Conservation (phyloP, 1,140 invertebrate genomes). For the Dendrolimus kikuchii region DNA sequence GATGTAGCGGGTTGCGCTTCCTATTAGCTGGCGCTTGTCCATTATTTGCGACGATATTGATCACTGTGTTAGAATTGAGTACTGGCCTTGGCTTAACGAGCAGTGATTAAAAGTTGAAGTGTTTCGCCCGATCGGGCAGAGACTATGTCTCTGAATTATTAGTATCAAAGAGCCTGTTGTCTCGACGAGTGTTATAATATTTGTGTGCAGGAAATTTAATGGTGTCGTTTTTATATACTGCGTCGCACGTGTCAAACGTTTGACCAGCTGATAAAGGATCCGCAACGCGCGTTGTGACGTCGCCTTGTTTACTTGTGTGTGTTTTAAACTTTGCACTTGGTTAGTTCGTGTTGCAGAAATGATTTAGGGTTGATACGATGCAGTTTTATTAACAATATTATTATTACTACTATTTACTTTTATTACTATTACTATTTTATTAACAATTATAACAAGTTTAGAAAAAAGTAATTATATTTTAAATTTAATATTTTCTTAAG, state of each 20-base stretch:
- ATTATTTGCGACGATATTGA: slow-evolving; percentile 20
- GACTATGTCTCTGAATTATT: too few relatives aligned
- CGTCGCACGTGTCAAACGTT: slow-evolving; percentile 22
- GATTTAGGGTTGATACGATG: too few relatives aligned
- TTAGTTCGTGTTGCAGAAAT: slow-evolving; percentile 25
- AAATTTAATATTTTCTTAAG: too few relatives aligned
- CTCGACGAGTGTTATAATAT: background rate
- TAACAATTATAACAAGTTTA: too few relatives aligned
- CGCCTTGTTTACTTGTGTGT: slow-evolving; percentile 15
- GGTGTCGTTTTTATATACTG: slow-evolving; percentile 20
- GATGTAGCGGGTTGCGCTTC: slow-evolving; percentile 78
- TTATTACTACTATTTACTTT: too few relatives aligned
- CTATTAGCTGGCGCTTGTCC: slow-evolving; percentile 71
- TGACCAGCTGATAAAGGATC: slow-evolving; percentile 23
- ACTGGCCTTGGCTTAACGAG: too few relatives aligned
- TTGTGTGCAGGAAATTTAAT: background rate
- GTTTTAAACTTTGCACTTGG: slow-evolving; percentile 44
- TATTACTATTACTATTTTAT: too few relatives aligned
- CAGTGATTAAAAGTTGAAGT: too few relatives aligned
- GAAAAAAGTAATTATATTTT: too few relatives aligned
- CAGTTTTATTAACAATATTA: too few relatives aligned
- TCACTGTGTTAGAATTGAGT: too few relatives aligned
- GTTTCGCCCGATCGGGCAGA: too few relatives aligned
- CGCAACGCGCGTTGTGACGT: slow-evolving; percentile 18
- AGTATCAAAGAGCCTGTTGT: background rate